Conservation (phyloP, 2,113 vertebrate genomes). For the Axis porcinus region DNA sequence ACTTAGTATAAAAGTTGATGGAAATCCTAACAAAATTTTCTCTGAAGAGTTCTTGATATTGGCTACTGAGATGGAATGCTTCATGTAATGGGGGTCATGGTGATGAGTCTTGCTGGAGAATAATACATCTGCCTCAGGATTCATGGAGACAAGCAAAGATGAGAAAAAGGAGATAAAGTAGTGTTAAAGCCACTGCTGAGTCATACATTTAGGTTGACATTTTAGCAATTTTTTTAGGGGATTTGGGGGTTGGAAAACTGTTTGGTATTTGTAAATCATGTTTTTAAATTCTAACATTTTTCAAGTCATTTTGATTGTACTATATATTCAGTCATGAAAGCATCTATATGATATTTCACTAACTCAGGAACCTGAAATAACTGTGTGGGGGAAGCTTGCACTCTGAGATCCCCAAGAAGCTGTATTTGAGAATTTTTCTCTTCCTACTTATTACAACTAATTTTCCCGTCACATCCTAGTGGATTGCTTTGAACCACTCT, state of each 20-base stretch:
- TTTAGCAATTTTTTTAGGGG: constrained; percentile 42
- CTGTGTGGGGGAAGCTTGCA: constrained; percentile 15
- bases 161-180: background rate
- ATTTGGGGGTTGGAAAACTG: constrained; percentile 15
- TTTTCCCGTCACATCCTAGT: constrained; percentile 59
- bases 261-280: constrained; percentile 52
- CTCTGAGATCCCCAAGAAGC: constrained; percentile 37
- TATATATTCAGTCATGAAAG: background rate
- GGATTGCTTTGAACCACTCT: constrained; percentile 44
- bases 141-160: background rate
- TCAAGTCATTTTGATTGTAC: constrained; percentile 28
- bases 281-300: constrained; percentile 42
- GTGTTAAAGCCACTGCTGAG: background rate
- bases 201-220: background rate
- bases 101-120: background rate
- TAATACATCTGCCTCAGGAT: background rate
- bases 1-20: background rate
- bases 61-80: background rate
- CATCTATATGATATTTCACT: constrained; percentile 29
- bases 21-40: background rate
- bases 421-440: constrained; percentile 44
- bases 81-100: background rate
- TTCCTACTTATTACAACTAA: constrained; percentile 66
- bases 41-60: background rate
- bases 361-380: constrained; percentile 48